A percentile compares a stretch with the other conserved stretches of the same genome.
These are phyloP conservation scores for Pyrgus malvae DNA, from an alignment of 2,888 invertebrate genomes.

Conservation along the genomic window DNA sequence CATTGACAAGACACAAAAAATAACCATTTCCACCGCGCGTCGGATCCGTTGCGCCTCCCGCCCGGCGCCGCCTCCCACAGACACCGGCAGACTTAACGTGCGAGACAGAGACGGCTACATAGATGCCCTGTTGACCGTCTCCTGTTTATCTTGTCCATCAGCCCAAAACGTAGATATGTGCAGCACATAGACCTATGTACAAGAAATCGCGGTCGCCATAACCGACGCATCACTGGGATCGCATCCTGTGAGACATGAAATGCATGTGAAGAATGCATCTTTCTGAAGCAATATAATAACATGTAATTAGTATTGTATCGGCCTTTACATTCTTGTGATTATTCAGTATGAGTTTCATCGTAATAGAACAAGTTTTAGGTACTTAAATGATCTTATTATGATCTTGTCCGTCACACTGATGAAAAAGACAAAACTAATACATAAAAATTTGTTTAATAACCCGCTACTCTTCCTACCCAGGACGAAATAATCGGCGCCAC, in stretches of 20 bases:
- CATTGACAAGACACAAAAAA: constrained; percentile 80
- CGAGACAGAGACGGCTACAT: constrained; percentile 55
- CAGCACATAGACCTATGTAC: constrained; percentile 34
- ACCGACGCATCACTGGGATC: constrained; percentile 55
- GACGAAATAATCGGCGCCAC: constrained; percentile 59
- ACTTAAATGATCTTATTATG: neutral
- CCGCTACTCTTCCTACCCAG: too few relatives aligned
- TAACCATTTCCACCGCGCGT: constrained; percentile 63
- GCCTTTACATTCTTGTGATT: too few relatives aligned
- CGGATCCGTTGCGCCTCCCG: constrained; percentile 47
- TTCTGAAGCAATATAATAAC: neutral
- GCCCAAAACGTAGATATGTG: constrained; percentile 60
- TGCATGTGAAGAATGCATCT: neutral
- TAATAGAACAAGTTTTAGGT: too few relatives aligned
- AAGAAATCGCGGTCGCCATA: constrained; percentile 59
- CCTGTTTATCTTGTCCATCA: constrained; percentile 77
- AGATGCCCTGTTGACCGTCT: constrained; percentile 51
- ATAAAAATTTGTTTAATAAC: too few relatives aligned
- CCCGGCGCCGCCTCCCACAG: constrained; percentile 55
- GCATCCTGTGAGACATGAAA: constrained; percentile 49
- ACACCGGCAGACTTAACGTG: constrained; percentile 39
- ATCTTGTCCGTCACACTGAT: neutral
- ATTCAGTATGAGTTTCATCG: too few relatives aligned
- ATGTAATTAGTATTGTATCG: too few relatives aligned
- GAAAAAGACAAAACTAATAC: neutral